These are phyloP conservation scores for Eristalis arbustorum DNA, from an alignment of 2,888 invertebrate species.

Conservation along the genomic window DNA sequence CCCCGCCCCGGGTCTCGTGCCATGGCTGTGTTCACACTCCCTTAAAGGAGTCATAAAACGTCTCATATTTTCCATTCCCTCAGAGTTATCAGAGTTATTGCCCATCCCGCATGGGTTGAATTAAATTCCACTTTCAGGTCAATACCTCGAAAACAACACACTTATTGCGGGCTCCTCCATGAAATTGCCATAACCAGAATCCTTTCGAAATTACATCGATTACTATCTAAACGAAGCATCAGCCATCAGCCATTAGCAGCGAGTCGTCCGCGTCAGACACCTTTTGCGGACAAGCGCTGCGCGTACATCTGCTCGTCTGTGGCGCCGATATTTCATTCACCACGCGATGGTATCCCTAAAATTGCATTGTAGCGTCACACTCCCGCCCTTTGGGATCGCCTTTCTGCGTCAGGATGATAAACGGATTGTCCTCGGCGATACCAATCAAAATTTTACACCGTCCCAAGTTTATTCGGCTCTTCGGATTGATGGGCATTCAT, in stretches of 20 bases:
- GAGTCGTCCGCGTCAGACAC: conserved; percentile 15
- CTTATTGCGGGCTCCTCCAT: not conserved
- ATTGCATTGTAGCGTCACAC: conserved; percentile 39
- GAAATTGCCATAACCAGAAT: conserved; percentile 35
- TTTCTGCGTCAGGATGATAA: conserved; percentile 44
- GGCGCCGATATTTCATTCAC: conserved; percentile 51
- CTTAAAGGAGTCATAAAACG: not conserved
- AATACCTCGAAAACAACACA: conserved; percentile 17
- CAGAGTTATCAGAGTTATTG: not conserved
- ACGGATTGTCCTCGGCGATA: conserved; percentile 65
- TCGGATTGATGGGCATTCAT: conserved; percentile 54
- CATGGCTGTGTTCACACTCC: not conserved
- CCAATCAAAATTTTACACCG: conserved; percentile 64
- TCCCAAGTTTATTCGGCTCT: conserved; percentile 34
- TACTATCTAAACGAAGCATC: conserved; percentile 43
- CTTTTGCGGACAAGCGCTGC: not conserved
- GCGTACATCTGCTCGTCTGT: not conserved
- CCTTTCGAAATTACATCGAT: conserved; percentile 49
- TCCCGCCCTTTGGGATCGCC: not conserved
- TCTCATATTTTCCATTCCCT: not conserved
- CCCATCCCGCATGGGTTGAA: conserved; percentile 13
- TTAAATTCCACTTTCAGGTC: conserved; percentile 30
- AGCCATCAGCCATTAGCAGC: not conserved
- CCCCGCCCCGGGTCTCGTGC: not conserved
- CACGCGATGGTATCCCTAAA: conserved; percentile 35